These are phyloP conservation scores for Eudasyphora cyanicolor DNA, from an alignment of 2,888 invertebrate genomes.

Conservation along the genomic window DNA sequence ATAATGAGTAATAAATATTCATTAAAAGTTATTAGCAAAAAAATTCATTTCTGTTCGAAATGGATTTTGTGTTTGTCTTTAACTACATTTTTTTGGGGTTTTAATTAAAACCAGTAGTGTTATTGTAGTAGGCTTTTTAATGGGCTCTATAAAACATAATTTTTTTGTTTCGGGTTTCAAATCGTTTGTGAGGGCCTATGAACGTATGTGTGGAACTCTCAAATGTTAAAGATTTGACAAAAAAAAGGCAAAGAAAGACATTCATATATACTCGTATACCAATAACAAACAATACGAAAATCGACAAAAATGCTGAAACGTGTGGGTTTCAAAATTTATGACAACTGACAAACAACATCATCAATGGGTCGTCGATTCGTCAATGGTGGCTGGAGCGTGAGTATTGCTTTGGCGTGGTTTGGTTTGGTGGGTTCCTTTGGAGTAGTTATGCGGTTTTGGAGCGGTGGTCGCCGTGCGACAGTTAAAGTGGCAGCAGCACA, in stretches of 20 bases:
- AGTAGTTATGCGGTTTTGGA: too few relatives aligned
- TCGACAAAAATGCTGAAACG: conserved; percentile 39
- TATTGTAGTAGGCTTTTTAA: conserved; percentile 56
- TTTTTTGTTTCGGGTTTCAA: neutral
- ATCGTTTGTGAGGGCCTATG: neutral
- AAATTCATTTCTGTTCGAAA: conserved; percentile 13
- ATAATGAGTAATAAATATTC: conserved; percentile 27
- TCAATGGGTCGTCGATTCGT: conserved; percentile 43
- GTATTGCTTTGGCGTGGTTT: neutral
- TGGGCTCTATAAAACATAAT: conserved; percentile 30
- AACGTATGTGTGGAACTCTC: neutral
- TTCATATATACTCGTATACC: neutral
- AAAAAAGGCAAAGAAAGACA: neutral
- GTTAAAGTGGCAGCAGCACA: neutral
- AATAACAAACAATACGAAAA: conserved; percentile 4
- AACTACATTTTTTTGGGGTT: conserved; percentile 21
- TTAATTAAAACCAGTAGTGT: conserved; percentile 42
- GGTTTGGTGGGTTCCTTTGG: neutral
- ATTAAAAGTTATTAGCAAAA: conserved; percentile 50
- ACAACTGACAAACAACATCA: conserved; percentile 64
- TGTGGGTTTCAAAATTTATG: conserved; percentile 64
- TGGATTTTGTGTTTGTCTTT: conserved; percentile 19
- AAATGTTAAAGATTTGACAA: neutral
- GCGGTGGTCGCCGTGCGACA: neutral
- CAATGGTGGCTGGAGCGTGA: neutral